Conservation (phyloP, 2,888 invertebrate genomes). For the Escarpia spicata region DNA sequence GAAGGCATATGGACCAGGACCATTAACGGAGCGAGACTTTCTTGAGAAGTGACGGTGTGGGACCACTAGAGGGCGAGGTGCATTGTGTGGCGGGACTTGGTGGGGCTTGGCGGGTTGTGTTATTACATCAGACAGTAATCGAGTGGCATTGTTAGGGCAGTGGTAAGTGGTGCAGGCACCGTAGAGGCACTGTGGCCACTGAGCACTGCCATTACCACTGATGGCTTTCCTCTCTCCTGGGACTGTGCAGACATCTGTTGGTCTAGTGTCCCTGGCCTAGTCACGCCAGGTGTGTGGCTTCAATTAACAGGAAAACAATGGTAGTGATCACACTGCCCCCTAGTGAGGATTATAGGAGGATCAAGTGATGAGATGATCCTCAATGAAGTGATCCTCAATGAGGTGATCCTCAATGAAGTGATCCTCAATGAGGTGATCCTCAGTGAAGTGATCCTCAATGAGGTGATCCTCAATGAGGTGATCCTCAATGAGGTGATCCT, state of each 20-base stretch:
- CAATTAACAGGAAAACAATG: neutral
- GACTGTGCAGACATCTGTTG: neutral
- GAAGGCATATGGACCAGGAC: neutral
- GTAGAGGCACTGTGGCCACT: neutral
- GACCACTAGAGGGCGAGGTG: neutral
- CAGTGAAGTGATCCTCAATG: neutral
- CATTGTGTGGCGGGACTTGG: neutral
- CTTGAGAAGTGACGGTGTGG: neutral
- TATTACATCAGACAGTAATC: constrained; percentile 13
- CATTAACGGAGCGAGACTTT: neutral
- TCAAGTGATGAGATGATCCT: neutral
- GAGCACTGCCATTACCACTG: neutral
- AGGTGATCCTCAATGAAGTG: too few species aligned
- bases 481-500: neutral
- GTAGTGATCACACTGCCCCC: neutral
- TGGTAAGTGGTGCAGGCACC: neutral
- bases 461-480: neutral
- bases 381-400: neutral
- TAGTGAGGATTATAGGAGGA: neutral
- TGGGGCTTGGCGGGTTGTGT: neutral
- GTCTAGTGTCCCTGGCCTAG: neutral
- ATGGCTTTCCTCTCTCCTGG: neutral
- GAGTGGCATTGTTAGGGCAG: neutral
- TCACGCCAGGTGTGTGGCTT: neutral
- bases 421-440: too few species aligned